phyloP scores from a whole-genome alignment of 2,113 vertebrate species.

The Phycodurus eques region DNA sequence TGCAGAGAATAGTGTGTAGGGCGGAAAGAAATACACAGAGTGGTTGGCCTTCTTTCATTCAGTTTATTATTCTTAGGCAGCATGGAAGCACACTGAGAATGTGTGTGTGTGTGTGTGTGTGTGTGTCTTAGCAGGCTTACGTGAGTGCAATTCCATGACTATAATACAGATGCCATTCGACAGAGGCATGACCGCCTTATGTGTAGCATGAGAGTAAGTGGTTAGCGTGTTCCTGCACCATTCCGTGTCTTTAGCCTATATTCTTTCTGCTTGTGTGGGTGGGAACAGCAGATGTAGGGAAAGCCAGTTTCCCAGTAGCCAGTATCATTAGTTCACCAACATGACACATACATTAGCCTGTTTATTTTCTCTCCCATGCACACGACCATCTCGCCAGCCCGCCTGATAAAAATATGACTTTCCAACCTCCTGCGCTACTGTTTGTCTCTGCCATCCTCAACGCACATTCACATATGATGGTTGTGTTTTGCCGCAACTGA shows the following conservation, averaged over 20 bases:
- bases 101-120: constrained; percentile 1
- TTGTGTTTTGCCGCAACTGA: constrained; percentile 49
- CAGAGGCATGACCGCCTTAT: constrained; percentile 13
- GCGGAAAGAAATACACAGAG: constrained; percentile 15
- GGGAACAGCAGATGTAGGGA: constrained; percentile 47
- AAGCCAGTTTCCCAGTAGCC: constrained; percentile 30
- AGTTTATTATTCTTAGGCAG: constrained; percentile 39
- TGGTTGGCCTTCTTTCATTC: constrained; percentile 43
- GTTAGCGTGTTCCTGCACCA: constrained; percentile 17
- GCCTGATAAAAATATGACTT: constrained; percentile 21
- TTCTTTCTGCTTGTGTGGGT: constrained; percentile 42
- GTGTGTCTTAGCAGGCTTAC: constrained; percentile 15
- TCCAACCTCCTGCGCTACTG: not conserved
- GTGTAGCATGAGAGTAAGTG: constrained; percentile 25
- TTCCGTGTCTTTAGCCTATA: constrained; percentile 6
- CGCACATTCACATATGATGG: constrained; percentile 39
- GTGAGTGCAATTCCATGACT: constrained; percentile 3
- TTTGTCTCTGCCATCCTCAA: not conserved
- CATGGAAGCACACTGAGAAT: constrained; percentile 13
- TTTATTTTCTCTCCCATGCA: not conserved
- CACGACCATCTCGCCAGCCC: not conserved
- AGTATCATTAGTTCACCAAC: constrained; percentile 44
- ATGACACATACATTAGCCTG: constrained; percentile 40
- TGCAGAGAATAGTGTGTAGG: constrained; percentile 15
- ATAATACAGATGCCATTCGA: constrained; percentile 21